These are phyloP conservation scores for Junonia oenone DNA, from an alignment of 2,888 invertebrate genomes.

Conservation along the genomic window DNA sequence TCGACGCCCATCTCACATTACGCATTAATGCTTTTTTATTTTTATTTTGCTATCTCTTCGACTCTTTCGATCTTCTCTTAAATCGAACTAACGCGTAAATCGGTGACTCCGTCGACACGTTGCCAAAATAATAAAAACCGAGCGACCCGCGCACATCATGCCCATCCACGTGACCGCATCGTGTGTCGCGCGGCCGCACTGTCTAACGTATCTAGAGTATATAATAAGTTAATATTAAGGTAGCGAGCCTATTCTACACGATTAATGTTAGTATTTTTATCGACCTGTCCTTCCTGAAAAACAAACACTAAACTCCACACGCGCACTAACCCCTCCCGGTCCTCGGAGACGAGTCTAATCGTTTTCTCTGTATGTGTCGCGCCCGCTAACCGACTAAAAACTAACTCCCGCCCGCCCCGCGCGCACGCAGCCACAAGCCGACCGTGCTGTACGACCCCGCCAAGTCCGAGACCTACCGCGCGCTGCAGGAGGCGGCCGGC, in stretches of 20 bases:
- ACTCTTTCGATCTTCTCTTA: conserved; percentile 48
- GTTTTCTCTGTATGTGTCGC: conserved; percentile 62
- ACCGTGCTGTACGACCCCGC: conserved; percentile 91
- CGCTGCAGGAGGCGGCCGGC: conserved; percentile 88
- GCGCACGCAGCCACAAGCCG: conserved; percentile 79
- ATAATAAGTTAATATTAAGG: conserved; percentile 42
- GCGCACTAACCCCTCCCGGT: conserved; percentile 61
- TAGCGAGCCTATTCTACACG: conserved; percentile 66
- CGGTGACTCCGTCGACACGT: conserved; percentile 53
- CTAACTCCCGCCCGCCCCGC: conserved; percentile 60
- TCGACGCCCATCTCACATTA: conserved; percentile 73
- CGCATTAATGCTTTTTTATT: conserved; percentile 79
- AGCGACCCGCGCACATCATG: conserved; percentile 33
- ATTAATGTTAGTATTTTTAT: conserved; percentile 88
- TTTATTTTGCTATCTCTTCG: conserved; percentile 62
- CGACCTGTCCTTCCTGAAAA: conserved; percentile 90
- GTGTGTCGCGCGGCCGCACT: conserved; percentile 3
- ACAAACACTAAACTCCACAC: conserved; percentile 61
- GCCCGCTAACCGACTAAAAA: conserved; percentile 76
- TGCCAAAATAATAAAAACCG: conserved; percentile 35
- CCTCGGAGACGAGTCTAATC: conserved; percentile 53
- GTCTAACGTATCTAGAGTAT: conserved; percentile 19
- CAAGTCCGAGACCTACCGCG: conserved; percentile 92
- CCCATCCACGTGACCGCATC: conserved; percentile 38
- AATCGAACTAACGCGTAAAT: conserved; percentile 22